Conservation (phyloP, 2,888 invertebrate species). For the Melolontha melolontha region DNA sequence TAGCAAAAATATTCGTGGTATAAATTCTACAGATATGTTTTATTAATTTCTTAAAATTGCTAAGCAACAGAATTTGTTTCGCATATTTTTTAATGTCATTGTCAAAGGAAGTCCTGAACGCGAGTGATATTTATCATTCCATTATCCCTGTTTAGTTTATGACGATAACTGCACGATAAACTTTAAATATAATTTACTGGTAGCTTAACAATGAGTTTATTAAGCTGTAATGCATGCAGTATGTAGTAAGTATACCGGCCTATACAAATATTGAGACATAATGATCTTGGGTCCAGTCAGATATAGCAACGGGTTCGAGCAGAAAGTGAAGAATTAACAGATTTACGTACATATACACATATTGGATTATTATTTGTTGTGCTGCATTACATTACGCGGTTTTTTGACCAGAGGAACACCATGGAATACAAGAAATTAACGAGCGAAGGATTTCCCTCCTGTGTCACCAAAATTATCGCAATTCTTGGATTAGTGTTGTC, state of each 20-base stretch:
- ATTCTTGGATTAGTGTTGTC: constrained; percentile 32
- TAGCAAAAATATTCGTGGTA: not conserved
- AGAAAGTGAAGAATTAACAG: constrained; percentile 34
- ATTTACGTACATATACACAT: not conserved
- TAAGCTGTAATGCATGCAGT: constrained; percentile 33
- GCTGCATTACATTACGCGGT: constrained; percentile 8
- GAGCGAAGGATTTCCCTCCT: constrained; percentile 16
- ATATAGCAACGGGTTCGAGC: constrained; percentile 33
- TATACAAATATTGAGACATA: constrained; percentile 43
- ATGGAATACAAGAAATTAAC: constrained; percentile 42
- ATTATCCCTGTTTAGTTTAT: constrained; percentile 27
- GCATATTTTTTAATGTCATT: constrained; percentile 11
- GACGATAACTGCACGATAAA: constrained; percentile 30
- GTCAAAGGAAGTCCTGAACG: constrained; percentile 16
- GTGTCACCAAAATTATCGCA: constrained; percentile 16
- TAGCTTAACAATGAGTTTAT: constrained; percentile 41
- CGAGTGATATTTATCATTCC: constrained; percentile 3
- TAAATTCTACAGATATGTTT: not conserved
- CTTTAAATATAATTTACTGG: constrained; percentile 33
- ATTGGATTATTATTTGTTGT: constrained; percentile 7
- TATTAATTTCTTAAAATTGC: not conserved
- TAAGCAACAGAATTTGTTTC: not conserved
- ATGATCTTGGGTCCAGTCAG: constrained; percentile 42
- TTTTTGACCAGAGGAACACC: not conserved
- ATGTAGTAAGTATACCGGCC: constrained; percentile 28